Percentiles rank a stretch among this genome's conserved stretches.
Conservation (phyloP, 1,140 invertebrate genomes). For the Nautilus pompilius region DNA sequence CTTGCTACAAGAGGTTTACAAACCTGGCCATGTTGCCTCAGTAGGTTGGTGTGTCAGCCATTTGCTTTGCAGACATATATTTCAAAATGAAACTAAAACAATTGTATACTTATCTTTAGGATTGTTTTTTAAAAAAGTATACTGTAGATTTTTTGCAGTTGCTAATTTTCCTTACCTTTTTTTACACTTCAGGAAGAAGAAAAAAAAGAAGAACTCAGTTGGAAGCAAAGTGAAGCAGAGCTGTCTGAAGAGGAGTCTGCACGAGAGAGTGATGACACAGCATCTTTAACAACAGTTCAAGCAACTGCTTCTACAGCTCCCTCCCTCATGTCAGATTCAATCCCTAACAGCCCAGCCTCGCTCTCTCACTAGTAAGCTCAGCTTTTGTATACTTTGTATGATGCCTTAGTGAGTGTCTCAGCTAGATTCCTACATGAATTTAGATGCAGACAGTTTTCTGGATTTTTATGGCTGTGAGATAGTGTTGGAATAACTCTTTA, state of each 20-base stretch:
- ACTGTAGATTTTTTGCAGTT: too few relatives aligned
- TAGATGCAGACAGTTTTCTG: too few relatives aligned
- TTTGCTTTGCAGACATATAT: too few relatives aligned
- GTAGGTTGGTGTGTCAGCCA: too few relatives aligned
- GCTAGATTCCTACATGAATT: neutral
- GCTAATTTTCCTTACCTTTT: neutral
- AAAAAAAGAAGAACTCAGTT: constrained; percentile 36
- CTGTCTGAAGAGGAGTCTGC: constrained; percentile 38
- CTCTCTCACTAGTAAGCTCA: constrained; percentile 27
- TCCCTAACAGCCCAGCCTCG: constrained; percentile 66
- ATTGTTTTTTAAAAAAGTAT: neutral
- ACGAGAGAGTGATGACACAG: constrained; percentile 52
- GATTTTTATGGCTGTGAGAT: too few relatives aligned
- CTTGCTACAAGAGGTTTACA: too few relatives aligned
- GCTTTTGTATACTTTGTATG: neutral
- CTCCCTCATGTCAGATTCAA: constrained; percentile 60
- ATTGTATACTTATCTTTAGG: neutral
- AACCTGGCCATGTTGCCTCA: too few relatives aligned
- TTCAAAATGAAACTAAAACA: too few relatives aligned
- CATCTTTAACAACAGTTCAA: constrained; percentile 19
- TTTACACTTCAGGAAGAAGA: constrained; percentile 7
- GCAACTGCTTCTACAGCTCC: constrained; percentile 13
- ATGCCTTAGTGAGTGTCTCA: neutral
- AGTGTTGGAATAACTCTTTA: neutral
- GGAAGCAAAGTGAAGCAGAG: constrained; percentile 41